Evolutionary conservation across 2,888 invertebrate genomes (phyloP).

Genomic region (Slavum lentiscoides): DNA sequence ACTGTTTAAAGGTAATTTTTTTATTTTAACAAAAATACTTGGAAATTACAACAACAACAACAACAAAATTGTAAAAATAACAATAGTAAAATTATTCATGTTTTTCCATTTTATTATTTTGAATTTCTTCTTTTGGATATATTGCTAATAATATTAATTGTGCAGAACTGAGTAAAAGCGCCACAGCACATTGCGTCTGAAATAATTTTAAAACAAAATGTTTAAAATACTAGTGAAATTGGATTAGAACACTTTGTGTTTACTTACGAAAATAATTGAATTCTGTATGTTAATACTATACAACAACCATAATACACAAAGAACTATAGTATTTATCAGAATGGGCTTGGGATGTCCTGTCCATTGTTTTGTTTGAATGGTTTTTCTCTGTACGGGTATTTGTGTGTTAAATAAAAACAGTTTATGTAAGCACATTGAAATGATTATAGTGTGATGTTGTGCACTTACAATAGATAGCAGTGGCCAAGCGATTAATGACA

Average conservation of each 20-base stretch:
- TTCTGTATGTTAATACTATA: conserved; percentile 38
- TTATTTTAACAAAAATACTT: conserved; percentile 38
- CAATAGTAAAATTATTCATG: conserved; percentile 19
- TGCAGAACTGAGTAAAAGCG: background rate
- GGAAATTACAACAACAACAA: conserved; percentile 43
- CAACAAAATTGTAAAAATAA: conserved; percentile 21
- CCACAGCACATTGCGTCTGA: conserved; percentile 36
- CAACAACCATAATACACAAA: conserved; percentile 41
- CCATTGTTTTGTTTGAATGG: conserved; percentile 34
- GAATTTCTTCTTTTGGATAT: conserved; percentile 17
- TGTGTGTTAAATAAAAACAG: background rate
- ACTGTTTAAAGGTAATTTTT: conserved; percentile 33
- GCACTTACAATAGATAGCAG: conserved; percentile 35
- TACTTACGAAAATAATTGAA: conserved; percentile 41
- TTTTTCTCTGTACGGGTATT: conserved; percentile 9
- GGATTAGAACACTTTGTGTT: background rate
- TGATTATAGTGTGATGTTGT: background rate
- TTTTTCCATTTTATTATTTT: conserved; percentile 15
- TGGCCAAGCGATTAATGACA: conserved; percentile 40
- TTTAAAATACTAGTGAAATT: background rate
- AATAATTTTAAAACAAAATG: background rate
- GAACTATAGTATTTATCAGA: conserved; percentile 23
- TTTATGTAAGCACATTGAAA: background rate
- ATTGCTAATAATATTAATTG: conserved; percentile 16
- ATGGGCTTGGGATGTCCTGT: conserved; percentile 38